Evolutionary conservation across 2,113 vertebrate species (phyloP).

Genomic region (Microtus oregoni): DNA sequence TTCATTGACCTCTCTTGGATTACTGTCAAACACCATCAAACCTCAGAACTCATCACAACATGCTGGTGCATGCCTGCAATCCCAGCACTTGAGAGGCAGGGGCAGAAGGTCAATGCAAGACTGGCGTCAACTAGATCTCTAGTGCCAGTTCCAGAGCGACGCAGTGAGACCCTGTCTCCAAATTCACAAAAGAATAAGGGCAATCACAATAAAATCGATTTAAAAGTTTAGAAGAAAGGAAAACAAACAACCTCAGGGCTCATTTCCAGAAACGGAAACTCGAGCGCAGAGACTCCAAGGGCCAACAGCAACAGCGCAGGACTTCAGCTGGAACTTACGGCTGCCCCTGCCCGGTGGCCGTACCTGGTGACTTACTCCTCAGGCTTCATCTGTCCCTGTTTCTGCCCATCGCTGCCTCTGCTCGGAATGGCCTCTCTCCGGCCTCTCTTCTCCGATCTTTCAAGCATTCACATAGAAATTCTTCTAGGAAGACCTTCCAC

Average conservation of each 20-base stretch:
- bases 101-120: neutral
- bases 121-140: neutral
- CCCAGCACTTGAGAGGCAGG: neutral
- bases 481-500: conserved; percentile 54
- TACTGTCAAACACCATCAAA: neutral
- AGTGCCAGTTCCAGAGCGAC: neutral
- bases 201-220: neutral
- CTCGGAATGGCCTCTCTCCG: neutral
- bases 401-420: neutral
- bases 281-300: neutral
- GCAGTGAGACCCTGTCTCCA: neutral
- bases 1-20: neutral
- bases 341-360: neutral
- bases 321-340: neutral
- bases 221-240: neutral
- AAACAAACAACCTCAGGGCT: neutral
- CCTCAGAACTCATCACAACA: neutral
- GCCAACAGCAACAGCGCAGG: neutral
- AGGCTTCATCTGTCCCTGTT: neutral
- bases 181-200: neutral
- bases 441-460: conserved; percentile 23
- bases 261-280: neutral
- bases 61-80: neutral
- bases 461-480: conserved; percentile 6
- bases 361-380: neutral